These are phyloP conservation scores for Amblyjoppa proteus DNA, from an alignment of 2,888 invertebrate species.

Conservation along the genomic window DNA sequence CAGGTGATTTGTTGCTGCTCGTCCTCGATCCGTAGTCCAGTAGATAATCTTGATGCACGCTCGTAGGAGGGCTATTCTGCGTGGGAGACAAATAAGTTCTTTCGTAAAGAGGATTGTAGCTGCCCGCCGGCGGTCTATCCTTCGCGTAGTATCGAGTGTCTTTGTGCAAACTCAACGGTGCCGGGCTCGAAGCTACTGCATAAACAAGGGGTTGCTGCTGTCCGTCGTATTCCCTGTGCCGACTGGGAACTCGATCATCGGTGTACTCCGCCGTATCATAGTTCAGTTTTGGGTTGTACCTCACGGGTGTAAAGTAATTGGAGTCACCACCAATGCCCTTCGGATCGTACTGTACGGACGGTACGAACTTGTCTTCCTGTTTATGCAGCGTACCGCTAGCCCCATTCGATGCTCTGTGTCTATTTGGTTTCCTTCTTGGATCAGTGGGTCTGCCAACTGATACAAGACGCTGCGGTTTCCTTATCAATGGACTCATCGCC, in stretches of 20 bases:
- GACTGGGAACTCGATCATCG: slow-evolving; percentile 19
- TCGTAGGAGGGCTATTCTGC: slow-evolving; percentile 31
- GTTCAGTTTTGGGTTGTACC: slow-evolving; percentile 74
- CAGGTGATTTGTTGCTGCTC: slow-evolving; percentile 47
- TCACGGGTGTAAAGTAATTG: slow-evolving; percentile 81
- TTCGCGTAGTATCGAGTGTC: slow-evolving; percentile 72
- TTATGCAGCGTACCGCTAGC: slow-evolving; percentile 44
- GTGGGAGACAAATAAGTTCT: slow-evolving; percentile 71
- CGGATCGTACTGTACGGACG: slow-evolving; percentile 82
- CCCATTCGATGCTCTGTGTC: slow-evolving; percentile 24
- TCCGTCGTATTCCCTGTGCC: slow-evolving; percentile 52
- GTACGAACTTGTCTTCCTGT: slow-evolving; percentile 78
- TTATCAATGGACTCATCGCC: slow-evolving; percentile 51
- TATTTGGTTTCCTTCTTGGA: slow-evolving; percentile 58
- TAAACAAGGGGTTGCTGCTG: slow-evolving; percentile 41
- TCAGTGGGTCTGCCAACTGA: slow-evolving; percentile 42
- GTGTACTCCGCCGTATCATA: slow-evolving; percentile 71
- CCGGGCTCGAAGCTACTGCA: slow-evolving; percentile 64
- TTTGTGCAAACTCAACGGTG: slow-evolving; percentile 54
- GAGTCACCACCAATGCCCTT: slow-evolving; percentile 74
- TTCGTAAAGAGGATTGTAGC: slow-evolving; percentile 68
- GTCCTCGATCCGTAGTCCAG: slow-evolving; percentile 72
- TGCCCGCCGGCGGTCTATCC: slow-evolving; percentile 74
- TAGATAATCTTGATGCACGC: slow-evolving; percentile 72
- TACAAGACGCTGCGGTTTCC: slow-evolving; percentile 57